phyloP scores from a whole-genome alignment of 2,888 invertebrate species.

The Pocota personata region DNA sequence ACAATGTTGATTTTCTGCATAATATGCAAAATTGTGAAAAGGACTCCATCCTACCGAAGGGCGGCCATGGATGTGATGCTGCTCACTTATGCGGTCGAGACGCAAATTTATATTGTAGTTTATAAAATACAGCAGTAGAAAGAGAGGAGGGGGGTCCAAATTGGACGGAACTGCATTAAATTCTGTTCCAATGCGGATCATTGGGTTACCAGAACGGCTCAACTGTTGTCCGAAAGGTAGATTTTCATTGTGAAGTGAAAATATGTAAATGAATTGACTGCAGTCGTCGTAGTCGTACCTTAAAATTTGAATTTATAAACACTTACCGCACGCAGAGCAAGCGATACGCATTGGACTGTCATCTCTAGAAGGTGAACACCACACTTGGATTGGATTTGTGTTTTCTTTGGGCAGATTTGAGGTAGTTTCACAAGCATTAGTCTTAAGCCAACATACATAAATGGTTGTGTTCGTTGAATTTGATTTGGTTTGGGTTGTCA shows the following conservation, averaged over 20 bases:
- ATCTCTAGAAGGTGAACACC: conserved; percentile 8
- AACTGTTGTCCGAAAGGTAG: conserved; percentile 21
- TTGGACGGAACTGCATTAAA: conserved; percentile 38
- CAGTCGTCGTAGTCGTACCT: conserved; percentile 22
- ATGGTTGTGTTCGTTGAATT: conserved; percentile 28
- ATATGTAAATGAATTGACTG: conserved; percentile 68
- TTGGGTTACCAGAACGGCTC: conserved; percentile 6
- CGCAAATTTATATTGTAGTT: conserved; percentile 30
- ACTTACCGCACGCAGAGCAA: conserved; percentile 60
- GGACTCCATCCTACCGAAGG: neutral
- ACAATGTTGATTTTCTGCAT: conserved; percentile 66
- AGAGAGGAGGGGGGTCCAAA: neutral
- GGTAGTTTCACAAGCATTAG: conserved; percentile 21
- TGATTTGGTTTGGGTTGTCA: conserved; percentile 41
- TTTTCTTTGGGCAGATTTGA: conserved; percentile 20
- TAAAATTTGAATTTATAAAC: conserved; percentile 69
- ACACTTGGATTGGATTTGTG: conserved; percentile 25
- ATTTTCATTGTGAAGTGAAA: conserved; percentile 54
- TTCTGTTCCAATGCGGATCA: conserved; percentile 58
- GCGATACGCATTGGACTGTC: conserved; percentile 38
- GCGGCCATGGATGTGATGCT: conserved; percentile 7
- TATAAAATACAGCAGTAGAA: neutral
- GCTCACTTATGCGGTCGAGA: conserved; percentile 51
- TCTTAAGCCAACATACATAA: conserved; percentile 15
- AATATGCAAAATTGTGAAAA: conserved; percentile 65